phyloP scores from a whole-genome alignment of 1,140 invertebrate species.

The Fopius arisanus region DNA sequence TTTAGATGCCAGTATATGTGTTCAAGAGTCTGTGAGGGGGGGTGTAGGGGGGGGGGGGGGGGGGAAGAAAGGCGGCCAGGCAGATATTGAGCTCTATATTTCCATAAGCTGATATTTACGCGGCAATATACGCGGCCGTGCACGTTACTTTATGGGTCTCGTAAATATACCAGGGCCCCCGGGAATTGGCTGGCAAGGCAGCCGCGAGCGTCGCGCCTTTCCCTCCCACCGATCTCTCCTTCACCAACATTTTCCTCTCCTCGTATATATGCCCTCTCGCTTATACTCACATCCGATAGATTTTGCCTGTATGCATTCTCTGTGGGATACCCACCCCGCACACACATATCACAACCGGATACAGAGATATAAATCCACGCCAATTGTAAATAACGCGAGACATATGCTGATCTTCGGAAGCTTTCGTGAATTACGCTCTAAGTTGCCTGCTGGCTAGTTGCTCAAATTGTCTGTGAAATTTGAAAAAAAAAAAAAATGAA shows the following conservation, averaged over 20 bases:
- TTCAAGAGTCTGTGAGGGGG: conserved; percentile 20
- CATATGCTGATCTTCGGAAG: conserved; percentile 52
- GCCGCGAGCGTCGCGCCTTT: conserved; percentile 40
- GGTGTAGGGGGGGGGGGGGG: conserved; percentile 29
- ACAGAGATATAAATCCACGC: conserved; percentile 53
- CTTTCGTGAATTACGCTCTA: neutral
- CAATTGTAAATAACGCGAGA: conserved; percentile 60
- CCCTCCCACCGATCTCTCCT: conserved; percentile 23
- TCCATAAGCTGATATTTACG: conserved; percentile 69
- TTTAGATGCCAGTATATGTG: conserved; percentile 1
- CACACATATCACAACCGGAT: conserved; percentile 8
- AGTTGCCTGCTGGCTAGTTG: too few relatives aligned
- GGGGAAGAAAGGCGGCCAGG: conserved; percentile 46
- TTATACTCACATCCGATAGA: neutral
- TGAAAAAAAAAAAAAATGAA: too few relatives aligned
- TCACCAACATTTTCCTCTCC: neutral
- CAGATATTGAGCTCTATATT: conserved; percentile 69
- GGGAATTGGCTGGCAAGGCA: conserved; percentile 64
- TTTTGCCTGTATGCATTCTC: neutral
- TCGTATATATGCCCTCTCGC: neutral
- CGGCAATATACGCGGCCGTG: conserved; percentile 65
- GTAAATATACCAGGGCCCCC: conserved; percentile 64
- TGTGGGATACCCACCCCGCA: conserved; percentile 44
- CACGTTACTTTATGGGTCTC: conserved; percentile 65
- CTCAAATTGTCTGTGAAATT: too few relatives aligned